Base-by-base conservation (phyloP, 2,797 vertebrate genomes). In the Arremon aurantiirostris region DNA sequence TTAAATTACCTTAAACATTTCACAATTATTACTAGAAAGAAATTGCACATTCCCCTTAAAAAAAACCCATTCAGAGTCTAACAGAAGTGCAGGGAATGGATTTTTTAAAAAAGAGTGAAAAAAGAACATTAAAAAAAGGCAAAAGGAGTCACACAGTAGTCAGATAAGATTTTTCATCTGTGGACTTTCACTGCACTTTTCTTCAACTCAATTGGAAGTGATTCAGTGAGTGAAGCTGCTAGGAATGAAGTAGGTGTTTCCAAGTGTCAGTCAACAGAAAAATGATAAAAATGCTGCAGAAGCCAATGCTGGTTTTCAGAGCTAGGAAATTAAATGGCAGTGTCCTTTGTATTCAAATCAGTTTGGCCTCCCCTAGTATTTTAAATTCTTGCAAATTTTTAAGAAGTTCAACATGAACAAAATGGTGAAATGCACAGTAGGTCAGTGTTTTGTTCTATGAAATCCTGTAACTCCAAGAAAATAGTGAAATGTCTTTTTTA, bases 211-310 rank as follows among this genome's bases (percentile, higher is more conserved):
- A 46, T 61, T 69, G 65, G 81, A 91, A 90, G 84, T 44, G 42
- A 72, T 72, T 92, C 75, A 72, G 57, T 70, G 63, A 93, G 57
- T 85, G 76, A 90, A 86, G 39, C 34, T 61, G 23, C 73, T 78
- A 55, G 84, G 66, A 90, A 93, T 73, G 35, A 86, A 93, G 69
- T 87, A 63, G 92, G 72, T 70, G 46, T 91, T 95, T 94, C 83
- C n/a, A 89, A 78, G 77, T 93, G 89, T 49, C 86, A 95, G 77
- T 94, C 49, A 84, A 88, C 39, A 92, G 79, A 79, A 93, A 91
- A 95, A 77, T 68, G 30, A 68, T 41, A 64, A 83, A 95, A 94
- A 69, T 81, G 42, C 30, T 68, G 18, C 53, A 64, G 86, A 93
- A 37, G 35, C 53, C 26, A 77, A 28, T 87, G 64, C 7, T 65